Percentiles rank a stretch among this genome's conserved stretches.
Evolutionary conservation across 1,140 invertebrate genomes (phyloP).

Genomic region (Ptiloglossa arizonensis): DNA sequence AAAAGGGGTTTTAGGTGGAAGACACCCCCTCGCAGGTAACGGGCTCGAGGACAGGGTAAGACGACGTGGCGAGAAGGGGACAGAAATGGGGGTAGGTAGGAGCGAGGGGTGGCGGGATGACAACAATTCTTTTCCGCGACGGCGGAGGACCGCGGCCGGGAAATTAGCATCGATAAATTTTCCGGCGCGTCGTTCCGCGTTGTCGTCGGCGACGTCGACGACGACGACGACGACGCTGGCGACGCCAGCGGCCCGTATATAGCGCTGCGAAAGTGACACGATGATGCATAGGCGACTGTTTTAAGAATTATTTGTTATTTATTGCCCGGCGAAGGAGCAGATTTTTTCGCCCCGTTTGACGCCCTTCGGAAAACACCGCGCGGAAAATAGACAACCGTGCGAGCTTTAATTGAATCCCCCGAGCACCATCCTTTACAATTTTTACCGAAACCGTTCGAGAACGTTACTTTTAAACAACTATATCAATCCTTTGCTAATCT

Average conservation of each 20-base stretch:
- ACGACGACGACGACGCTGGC: conserved; percentile 28
- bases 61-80: conserved; percentile 20
- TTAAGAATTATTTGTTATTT: conserved; percentile 82
- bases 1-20: conserved; percentile 60
- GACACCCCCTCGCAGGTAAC: conserved; percentile 53
- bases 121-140: conserved; percentile 75
- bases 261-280: conserved; percentile 78
- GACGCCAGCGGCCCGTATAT: conserved; percentile 50
- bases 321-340: conserved; percentile 63
- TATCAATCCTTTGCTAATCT: too few relatives aligned
- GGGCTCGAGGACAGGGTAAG: conserved; percentile 56
- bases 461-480: too few relatives aligned
- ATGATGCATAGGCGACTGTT: conserved; percentile 81
- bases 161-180: conserved; percentile 83
- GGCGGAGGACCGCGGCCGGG: conserved; percentile 74
- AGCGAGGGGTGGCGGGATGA: conserved; percentile 61
- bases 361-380: background rate
- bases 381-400: background rate
- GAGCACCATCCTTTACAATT: too few relatives aligned
- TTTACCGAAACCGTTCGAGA: too few relatives aligned
- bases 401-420: background rate
- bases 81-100: conserved; percentile 33
- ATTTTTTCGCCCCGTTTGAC: conserved; percentile 11
- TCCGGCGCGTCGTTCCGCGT: conserved; percentile 72
- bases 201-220: conserved; percentile 51